phyloP scores from a whole-genome alignment of 1,140 invertebrate species.

The Kradibia gibbosae region DNA sequence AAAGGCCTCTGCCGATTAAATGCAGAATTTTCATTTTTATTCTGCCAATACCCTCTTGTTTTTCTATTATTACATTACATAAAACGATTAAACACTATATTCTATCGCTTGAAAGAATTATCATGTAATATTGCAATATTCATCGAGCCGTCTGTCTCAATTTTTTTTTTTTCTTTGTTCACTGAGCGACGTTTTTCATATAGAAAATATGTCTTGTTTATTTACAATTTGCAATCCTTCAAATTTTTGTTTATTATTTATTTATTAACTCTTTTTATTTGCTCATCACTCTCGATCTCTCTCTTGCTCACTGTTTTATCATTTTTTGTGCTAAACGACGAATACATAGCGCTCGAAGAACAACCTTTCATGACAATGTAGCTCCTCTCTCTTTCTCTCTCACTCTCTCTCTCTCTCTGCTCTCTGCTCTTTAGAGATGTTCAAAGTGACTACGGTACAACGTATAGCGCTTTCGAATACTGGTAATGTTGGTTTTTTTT shows the following conservation, averaged over 20 bases:
- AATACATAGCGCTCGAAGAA: conserved; percentile 60
- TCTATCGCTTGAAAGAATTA: conserved; percentile 73
- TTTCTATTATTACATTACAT: conserved; percentile 73
- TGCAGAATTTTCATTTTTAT: conserved; percentile 73
- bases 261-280: conserved; percentile 59
- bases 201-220: conserved; percentile 75
- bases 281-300: neutral
- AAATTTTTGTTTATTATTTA: conserved; percentile 67
- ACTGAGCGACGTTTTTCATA: conserved; percentile 70
- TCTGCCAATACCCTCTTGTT: conserved; percentile 69
- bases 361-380: conserved; percentile 47
- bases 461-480: conserved; percentile 67
- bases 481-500: conserved; percentile 61
- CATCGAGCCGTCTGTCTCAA: conserved; percentile 68
- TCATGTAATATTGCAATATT: conserved; percentile 73
- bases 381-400: no score
- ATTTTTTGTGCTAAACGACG: conserved; percentile 70
- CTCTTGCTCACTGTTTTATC: conserved; percentile 44
- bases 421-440: conserved; percentile 46
- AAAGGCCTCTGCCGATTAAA: conserved; percentile 57
- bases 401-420: no score
- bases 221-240: conserved; percentile 73
- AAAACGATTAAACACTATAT: conserved; percentile 73
- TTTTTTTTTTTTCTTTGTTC: conserved; percentile 41
- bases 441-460: conserved; percentile 55